phyloP scores from a whole-genome alignment of 2,888 invertebrate genomes.

The Gordius sp. region DNA sequence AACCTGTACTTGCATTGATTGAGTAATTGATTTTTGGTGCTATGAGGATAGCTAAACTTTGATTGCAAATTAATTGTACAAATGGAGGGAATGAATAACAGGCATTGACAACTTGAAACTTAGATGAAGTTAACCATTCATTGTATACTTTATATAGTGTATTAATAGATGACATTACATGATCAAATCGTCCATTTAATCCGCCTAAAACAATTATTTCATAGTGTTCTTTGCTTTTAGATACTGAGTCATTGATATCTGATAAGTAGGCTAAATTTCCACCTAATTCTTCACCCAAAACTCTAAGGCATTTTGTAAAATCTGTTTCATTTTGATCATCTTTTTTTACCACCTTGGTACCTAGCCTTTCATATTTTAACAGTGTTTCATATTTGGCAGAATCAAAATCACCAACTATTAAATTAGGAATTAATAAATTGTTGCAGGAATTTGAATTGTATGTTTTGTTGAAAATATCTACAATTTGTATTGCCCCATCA shows the following conservation, averaged over 20 bases:
- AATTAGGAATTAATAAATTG: background rate
- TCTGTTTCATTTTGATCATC: conserved; percentile 17
- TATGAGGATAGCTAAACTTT: conserved; percentile 4
- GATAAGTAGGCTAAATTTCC: background rate
- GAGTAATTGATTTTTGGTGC: background rate
- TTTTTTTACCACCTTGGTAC: conserved; percentile 11
- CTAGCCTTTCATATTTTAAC: background rate
- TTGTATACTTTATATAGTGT: conserved; percentile 6
- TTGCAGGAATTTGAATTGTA: background rate
- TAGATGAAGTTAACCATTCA: background rate
- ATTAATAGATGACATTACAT: conserved; percentile 11
- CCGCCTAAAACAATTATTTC: conserved; percentile 15
- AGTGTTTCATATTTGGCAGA: background rate
- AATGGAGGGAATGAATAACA: background rate
- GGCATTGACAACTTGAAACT: background rate
- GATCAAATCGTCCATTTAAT: conserved; percentile 17
- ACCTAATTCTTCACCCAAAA: background rate
- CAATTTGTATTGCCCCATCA: conserved; percentile 5
- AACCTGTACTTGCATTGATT: background rate
- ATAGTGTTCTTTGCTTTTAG: background rate
- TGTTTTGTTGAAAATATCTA: background rate
- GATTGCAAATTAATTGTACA: background rate
- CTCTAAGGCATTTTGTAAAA: conserved; percentile 15
- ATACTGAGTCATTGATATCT: background rate
- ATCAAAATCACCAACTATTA: conserved; percentile 8